Evolutionary conservation across 2,113 vertebrate genomes (phyloP).

Genomic region (Onychostruthus taczanowskii): DNA sequence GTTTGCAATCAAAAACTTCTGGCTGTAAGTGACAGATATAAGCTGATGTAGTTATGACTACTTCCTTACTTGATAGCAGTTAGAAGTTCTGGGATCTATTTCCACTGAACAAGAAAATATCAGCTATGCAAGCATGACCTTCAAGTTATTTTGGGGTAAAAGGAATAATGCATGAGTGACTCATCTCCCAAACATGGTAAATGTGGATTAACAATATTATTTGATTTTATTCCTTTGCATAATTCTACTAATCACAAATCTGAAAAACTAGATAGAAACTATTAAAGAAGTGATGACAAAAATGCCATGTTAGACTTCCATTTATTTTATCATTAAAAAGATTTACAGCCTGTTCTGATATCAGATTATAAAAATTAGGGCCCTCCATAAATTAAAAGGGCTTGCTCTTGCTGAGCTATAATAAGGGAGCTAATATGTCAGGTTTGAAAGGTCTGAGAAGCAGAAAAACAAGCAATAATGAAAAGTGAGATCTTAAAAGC

Average conservation of each 20-base stretch:
- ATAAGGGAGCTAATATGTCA: conserved; percentile 36
- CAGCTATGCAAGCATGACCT: background rate
- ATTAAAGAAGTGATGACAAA: conserved; percentile 60
- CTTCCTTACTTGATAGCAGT: background rate
- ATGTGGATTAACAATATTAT: background rate
- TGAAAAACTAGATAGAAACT: conserved; percentile 54
- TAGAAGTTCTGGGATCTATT: background rate
- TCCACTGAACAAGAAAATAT: background rate
- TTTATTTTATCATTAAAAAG: conserved; percentile 66
- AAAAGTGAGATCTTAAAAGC: conserved; percentile 65
- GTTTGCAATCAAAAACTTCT: background rate
- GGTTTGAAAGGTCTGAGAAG: background rate
- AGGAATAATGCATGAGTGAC: background rate
- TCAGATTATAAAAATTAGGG: conserved; percentile 62
- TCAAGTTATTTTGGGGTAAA: background rate
- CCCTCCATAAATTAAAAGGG: conserved; percentile 59
- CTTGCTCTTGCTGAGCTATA: conserved; percentile 57
- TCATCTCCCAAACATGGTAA: background rate
- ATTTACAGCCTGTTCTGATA: conserved; percentile 56
- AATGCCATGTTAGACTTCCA: conserved; percentile 48
- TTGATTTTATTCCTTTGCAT: conserved; percentile 21
- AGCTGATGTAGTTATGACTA: background rate
- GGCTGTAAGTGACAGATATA: background rate
- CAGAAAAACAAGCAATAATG: conserved; percentile 43
- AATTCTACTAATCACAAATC: conserved; percentile 34